Evolutionary conservation across 2,113 vertebrate genomes (phyloP).

Genomic region (Anser cygnoides): DNA sequence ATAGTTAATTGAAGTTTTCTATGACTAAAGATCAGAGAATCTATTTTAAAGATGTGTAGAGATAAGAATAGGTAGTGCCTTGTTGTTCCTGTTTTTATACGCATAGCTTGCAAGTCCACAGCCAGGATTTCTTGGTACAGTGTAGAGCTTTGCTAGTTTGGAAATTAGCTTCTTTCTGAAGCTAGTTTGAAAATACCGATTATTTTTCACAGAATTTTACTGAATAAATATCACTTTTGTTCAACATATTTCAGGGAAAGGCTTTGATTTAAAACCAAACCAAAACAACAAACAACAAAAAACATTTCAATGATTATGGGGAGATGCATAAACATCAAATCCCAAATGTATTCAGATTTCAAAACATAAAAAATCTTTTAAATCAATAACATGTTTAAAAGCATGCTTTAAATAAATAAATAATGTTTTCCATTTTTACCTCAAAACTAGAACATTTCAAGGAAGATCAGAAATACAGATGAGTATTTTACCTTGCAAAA

Average conservation of each 20-base stretch:
- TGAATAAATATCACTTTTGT: neutral
- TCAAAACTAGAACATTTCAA: neutral
- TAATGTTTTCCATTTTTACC: accelerated
- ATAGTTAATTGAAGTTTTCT: slow-evolving; percentile 3
- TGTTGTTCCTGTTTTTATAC: neutral
- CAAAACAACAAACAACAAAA: neutral
- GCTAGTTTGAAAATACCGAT: neutral
- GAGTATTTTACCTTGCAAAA: neutral
- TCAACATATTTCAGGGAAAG: neutral
- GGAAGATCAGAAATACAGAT: neutral
- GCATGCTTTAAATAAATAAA: neutral
- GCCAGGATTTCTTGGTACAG: neutral
- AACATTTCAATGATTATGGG: neutral
- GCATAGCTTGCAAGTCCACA: neutral
- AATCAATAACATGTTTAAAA: neutral
- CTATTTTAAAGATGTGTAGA: neutral
- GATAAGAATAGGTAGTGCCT: neutral
- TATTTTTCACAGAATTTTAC: neutral
- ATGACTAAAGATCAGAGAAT: neutral
- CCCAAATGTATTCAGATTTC: neutral
- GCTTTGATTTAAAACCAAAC: neutral
- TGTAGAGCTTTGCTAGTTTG: neutral
- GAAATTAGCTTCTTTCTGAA: neutral
- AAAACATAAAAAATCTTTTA: neutral
- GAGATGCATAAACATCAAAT: neutral